A percentile compares a stretch with the other conserved stretches of the same genome.
phyloP scores from a whole-genome alignment of 1,140 invertebrate genomes.

The Tenebrio molitor region DNA sequence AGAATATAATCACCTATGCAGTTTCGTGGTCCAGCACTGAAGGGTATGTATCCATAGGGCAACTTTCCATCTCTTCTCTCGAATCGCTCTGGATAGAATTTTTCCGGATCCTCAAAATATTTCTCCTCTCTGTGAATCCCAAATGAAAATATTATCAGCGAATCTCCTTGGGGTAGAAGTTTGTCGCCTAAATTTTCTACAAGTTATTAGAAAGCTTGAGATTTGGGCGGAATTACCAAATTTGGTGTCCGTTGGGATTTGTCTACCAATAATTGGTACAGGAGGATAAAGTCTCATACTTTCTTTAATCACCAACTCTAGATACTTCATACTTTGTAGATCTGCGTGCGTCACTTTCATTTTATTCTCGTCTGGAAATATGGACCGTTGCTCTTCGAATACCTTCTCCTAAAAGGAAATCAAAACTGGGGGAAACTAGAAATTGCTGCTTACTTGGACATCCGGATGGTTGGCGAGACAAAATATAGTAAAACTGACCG shows the following conservation, averaged over 20 bases:
- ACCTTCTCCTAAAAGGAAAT: constrained; percentile 60
- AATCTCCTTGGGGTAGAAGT: constrained; percentile 12
- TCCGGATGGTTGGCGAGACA: constrained; percentile 71
- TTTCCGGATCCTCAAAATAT: constrained; percentile 75
- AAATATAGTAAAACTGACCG: constrained; percentile 71
- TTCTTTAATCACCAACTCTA: constrained; percentile 75
- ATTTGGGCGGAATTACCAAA: constrained; percentile 24
- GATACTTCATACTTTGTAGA: constrained; percentile 72
- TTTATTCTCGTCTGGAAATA: constrained; percentile 69
- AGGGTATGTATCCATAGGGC: constrained; percentile 70
- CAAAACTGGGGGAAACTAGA: constrained; percentile 54
- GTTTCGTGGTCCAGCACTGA: constrained; percentile 72
- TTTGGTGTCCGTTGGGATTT: constrained; percentile 61
- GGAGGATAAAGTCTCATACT: constrained; percentile 74
- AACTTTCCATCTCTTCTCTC: constrained; percentile 64
- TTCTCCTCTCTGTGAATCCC: constrained; percentile 73
- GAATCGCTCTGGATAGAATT: constrained; percentile 80
- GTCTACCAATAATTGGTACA: constrained; percentile 71
- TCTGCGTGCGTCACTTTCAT: constrained; percentile 68
- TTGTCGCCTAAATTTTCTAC: not conserved
- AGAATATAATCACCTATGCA: constrained; percentile 73
- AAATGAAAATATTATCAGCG: constrained; percentile 58
- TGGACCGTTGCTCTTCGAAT: constrained; percentile 71
- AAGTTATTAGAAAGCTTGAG: constrained; percentile 4
- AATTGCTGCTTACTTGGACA: constrained; percentile 68